Conservation (phyloP, 2,113 vertebrate genomes). For the Antennarius striatus region DNA sequence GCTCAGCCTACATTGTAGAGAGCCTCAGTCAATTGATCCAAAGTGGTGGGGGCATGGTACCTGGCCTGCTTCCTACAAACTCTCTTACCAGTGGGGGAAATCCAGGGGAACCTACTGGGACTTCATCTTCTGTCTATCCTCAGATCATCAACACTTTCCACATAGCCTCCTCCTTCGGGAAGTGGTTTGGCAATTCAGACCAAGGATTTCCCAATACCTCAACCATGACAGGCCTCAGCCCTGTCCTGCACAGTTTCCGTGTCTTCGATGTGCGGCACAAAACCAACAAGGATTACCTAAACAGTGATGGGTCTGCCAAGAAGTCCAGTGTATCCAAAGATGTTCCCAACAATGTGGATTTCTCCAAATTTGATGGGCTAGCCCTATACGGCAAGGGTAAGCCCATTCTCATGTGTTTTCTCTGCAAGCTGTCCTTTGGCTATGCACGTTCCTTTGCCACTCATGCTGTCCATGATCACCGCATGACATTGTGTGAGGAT, state of each 20-base stretch:
- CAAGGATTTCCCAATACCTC: conserved; percentile 99
- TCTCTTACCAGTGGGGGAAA: conserved; percentile 84
- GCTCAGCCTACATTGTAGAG: conserved; percentile 98
- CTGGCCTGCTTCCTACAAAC: conserved; percentile 87
- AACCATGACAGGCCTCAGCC: conserved; percentile 96
- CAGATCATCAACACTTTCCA: conserved; percentile 99
- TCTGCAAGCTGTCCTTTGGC: conserved; percentile 99
- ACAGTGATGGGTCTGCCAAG: conserved; percentile 99
- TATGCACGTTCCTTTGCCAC: conserved; percentile 97
- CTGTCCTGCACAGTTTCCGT: conserved; percentile 99
- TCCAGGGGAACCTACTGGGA: conserved; percentile 85
- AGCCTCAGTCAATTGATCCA: conserved; percentile 98
- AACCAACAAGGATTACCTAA: conserved; percentile 99
- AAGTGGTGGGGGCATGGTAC: conserved; percentile 83
- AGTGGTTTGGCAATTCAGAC: conserved; percentile 97
- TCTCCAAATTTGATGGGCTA: conserved; percentile 98
- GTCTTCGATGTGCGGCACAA: conserved; percentile 99
- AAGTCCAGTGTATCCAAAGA: conserved; percentile 99
- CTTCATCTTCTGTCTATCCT: conserved; percentile 91
- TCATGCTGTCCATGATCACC: conserved; percentile 97
- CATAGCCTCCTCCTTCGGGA: conserved; percentile 99
- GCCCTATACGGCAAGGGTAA: conserved; percentile 98
- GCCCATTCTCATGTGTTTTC: conserved; percentile 99
- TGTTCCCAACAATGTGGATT: conserved; percentile 99
- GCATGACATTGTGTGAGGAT: conserved; percentile 97